These are phyloP conservation scores for Phortica okadai DNA, from an alignment of 2,888 invertebrate genomes.

Conservation along the genomic window DNA sequence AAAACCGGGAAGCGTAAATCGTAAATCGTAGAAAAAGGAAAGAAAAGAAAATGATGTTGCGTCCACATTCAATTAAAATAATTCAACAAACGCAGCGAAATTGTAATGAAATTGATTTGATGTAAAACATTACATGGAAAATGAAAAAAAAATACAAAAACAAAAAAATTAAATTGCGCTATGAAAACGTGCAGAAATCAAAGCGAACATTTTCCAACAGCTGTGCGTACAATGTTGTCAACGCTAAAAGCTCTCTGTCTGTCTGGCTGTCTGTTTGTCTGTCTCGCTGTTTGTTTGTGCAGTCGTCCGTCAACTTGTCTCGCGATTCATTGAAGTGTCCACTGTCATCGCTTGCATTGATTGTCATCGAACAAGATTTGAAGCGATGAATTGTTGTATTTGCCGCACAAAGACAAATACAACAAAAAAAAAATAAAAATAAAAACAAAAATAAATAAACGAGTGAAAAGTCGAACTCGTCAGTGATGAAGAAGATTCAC, in stretches of 20 bases:
- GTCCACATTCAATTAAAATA: slow-evolving; percentile 65
- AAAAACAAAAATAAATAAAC: not conserved
- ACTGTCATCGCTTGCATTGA: slow-evolving; percentile 20
- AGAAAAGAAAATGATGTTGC: not conserved
- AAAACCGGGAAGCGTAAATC: slow-evolving; percentile 12
- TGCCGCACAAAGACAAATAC: not conserved
- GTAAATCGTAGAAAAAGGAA: not conserved
- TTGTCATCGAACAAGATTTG: slow-evolving; percentile 13
- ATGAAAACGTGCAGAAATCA: slow-evolving; percentile 25
- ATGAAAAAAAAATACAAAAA: no score
- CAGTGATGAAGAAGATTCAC: not conserved
- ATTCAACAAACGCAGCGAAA: slow-evolving; percentile 65
- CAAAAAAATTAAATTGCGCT: slow-evolving; percentile 1
- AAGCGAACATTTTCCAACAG: slow-evolving; percentile 14
- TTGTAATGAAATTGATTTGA: slow-evolving; percentile 44
- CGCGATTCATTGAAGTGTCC: slow-evolving; percentile 16
- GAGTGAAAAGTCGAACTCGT: not conserved
- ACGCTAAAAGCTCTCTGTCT: not conserved
- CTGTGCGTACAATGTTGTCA: slow-evolving; percentile 6
- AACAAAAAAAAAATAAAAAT: not conserved
- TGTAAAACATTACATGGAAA: not conserved
- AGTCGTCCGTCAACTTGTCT: slow-evolving; percentile 2
- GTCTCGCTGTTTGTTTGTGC: slow-evolving; percentile 55
- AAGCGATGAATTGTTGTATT: not conserved
- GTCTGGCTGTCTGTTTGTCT: slow-evolving; percentile 41